Evolutionary conservation across 2,113 vertebrate species (phyloP).

Genomic region (Psettodes erumei): DNA sequence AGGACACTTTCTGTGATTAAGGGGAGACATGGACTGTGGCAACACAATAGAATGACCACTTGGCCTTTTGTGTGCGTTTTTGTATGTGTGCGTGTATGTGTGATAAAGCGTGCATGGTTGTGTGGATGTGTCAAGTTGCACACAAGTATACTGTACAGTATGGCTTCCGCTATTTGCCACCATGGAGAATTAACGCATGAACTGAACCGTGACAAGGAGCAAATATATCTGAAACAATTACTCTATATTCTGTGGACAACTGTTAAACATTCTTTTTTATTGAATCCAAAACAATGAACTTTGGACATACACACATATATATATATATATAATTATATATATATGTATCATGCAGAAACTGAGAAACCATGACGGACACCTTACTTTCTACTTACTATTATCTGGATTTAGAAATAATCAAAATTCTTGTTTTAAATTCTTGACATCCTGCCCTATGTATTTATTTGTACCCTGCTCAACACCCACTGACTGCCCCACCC

Average conservation of each 20-base stretch:
- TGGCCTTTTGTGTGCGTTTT: conserved; percentile 75
- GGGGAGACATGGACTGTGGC: conserved; percentile 66
- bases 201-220: conserved; percentile 81
- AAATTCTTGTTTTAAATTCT: conserved; percentile 74
- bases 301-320: conserved; percentile 65
- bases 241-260: conserved; percentile 83
- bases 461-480: conserved; percentile 83
- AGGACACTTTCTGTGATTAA: conserved; percentile 63
- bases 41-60: conserved; percentile 72
- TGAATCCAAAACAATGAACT: conserved; percentile 73
- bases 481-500: conserved; percentile 39
- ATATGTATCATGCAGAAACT: conserved; percentile 76
- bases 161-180: conserved; percentile 80
- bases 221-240: conserved; percentile 84
- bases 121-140: conserved; percentile 70
- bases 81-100: conserved; percentile 59
- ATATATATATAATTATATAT: conserved; percentile 47
- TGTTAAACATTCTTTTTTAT: conserved; percentile 79
- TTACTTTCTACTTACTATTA: conserved; percentile 76
- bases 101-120: conserved; percentile 64
- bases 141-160: conserved; percentile 84
- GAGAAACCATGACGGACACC: conserved; percentile 72
- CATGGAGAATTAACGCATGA: conserved; percentile 82
- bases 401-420: conserved; percentile 79
- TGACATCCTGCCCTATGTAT: conserved; percentile 75